Evolutionary conservation across 1,140 invertebrate genomes (phyloP).

Genomic region (Drosophila serrata): DNA sequence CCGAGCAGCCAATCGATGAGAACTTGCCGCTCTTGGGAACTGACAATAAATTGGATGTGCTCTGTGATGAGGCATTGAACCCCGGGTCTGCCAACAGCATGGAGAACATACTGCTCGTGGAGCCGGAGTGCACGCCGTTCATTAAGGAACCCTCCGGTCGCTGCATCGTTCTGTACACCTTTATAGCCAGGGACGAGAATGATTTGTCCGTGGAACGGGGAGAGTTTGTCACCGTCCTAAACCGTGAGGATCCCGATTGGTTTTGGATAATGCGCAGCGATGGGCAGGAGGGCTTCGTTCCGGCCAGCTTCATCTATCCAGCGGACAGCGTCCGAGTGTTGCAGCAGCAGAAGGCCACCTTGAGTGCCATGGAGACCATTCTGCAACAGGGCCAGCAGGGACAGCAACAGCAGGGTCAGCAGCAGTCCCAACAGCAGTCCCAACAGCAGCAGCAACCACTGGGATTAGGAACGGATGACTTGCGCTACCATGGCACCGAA

Average conservation of each 20-base stretch:
- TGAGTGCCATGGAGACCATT: conserved; percentile 66
- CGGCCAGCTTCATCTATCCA: conserved; percentile 97
- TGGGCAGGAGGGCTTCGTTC: conserved; percentile 97
- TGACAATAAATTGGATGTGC: conserved; percentile 85
- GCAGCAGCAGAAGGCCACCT: conserved; percentile 74
- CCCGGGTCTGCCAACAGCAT: conserved; percentile 80
- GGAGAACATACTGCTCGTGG: conserved; percentile 85
- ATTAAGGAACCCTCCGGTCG: conserved; percentile 96
- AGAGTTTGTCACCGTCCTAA: conserved; percentile 97
- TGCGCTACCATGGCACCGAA: conserved; percentile 93
- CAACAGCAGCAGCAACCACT: conserved; percentile 80
- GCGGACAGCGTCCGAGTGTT: conserved; percentile 92
- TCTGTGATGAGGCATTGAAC: conserved; percentile 53
- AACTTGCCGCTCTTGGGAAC: conserved; percentile 71
- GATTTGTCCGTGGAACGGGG: conserved; percentile 97
- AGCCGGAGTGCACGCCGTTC: conserved; percentile 90
- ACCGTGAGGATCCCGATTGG: conserved; percentile 97
- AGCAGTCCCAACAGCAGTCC: conserved; percentile 44
- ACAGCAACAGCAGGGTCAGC: conserved; percentile 50
- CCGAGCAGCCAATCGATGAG: conserved; percentile 68
- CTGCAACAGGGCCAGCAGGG: conserved; percentile 56
- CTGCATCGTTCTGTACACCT: conserved; percentile 97
- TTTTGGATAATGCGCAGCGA: conserved; percentile 97
- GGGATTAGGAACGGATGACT: conserved; percentile 86
- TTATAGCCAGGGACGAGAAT: conserved; percentile 96